These are phyloP conservation scores for Oryzaephilus surinamensis DNA, from an alignment of 1,140 invertebrate genomes.

Conservation along the genomic window DNA sequence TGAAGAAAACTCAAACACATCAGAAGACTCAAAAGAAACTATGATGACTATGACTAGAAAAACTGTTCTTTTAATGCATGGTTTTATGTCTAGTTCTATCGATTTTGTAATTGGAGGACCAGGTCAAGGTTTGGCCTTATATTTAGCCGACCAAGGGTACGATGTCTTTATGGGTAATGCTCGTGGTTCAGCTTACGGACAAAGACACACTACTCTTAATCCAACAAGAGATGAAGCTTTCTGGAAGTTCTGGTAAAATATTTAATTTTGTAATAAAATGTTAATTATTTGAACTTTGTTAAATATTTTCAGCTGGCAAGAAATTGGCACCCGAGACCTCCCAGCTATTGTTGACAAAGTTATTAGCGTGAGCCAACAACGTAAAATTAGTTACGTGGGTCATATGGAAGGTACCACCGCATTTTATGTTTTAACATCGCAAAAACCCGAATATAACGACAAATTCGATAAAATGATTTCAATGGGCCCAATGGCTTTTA, in stretches of 20 bases:
- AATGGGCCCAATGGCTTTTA: slow-evolving; percentile 38
- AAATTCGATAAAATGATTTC: slow-evolving; percentile 39
- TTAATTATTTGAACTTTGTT: not conserved
- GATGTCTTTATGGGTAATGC: slow-evolving; percentile 66
- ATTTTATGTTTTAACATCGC: slow-evolving; percentile 49
- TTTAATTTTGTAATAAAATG: not conserved
- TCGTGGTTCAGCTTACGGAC: slow-evolving; percentile 51
- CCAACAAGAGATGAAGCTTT: slow-evolving; percentile 35
- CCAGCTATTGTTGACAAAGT: slow-evolving; percentile 58
- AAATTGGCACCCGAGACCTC: slow-evolving; percentile 56
- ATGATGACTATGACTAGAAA: not conserved
- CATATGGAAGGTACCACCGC: slow-evolving; percentile 51
- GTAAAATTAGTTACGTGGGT: slow-evolving; percentile 46
- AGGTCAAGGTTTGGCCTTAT: slow-evolving; percentile 41
- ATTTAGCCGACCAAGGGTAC: slow-evolving; percentile 56
- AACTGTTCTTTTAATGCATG: slow-evolving; percentile 53
- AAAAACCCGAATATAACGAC: slow-evolving; percentile 44
- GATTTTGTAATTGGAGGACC: slow-evolving; percentile 52
- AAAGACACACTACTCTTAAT: slow-evolving; percentile 35
- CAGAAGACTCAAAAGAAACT: not conserved
- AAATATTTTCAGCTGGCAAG: slow-evolving; percentile 42
- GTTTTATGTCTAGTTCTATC: slow-evolving; percentile 50
- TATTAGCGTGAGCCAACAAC: slow-evolving; percentile 40
- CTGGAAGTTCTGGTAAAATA: slow-evolving; percentile 37
- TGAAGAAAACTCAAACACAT: not conserved